These are phyloP conservation scores for Leptinotarsa undecemlineata DNA, from an alignment of 1,140 invertebrate species.

Conservation along the genomic window DNA sequence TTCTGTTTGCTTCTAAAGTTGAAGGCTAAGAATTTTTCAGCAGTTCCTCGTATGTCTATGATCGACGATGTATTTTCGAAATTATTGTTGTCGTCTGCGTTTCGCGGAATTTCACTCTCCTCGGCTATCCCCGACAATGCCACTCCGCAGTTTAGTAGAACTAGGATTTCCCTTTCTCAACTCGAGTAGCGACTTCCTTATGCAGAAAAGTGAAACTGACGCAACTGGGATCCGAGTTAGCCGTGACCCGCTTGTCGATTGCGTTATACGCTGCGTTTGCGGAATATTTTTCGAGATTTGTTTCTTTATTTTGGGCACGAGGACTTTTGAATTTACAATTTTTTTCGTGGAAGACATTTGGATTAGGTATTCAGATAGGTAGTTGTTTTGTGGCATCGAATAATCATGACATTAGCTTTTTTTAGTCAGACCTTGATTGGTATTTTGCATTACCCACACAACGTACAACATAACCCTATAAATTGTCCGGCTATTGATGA, in stretches of 20 bases:
- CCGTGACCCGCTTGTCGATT: slow-evolving; percentile 41
- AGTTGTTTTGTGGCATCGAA: too few relatives aligned
- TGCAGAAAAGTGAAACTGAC: slow-evolving; percentile 48
- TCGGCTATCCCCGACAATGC: background rate
- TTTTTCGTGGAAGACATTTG: background rate
- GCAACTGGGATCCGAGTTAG: slow-evolving; percentile 38
- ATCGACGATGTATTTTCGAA: too few relatives aligned
- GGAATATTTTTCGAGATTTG: background rate
- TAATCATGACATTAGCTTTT: too few relatives aligned
- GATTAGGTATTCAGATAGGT: too few relatives aligned
- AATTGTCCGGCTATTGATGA: too few relatives aligned
- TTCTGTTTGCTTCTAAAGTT: too few relatives aligned
- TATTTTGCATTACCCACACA: too few relatives aligned
- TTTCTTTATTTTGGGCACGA: slow-evolving; percentile 8
- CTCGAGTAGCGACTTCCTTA: slow-evolving; percentile 39
- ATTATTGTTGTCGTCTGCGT: background rate
- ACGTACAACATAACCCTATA: too few relatives aligned
- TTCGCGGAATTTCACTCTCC: slow-evolving; percentile 6
- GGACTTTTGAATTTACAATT: background rate
- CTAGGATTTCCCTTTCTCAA: slow-evolving; percentile 46
- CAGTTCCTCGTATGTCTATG: too few relatives aligned
- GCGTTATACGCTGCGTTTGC: slow-evolving; percentile 8
- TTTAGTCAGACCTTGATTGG: too few relatives aligned
- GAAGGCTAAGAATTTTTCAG: too few relatives aligned
- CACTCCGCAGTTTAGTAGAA: background rate